Evolutionary conservation across 2,797 vertebrate genomes (phyloP).

Genomic region (Lepidocolaptes lacrymiger): DNA sequence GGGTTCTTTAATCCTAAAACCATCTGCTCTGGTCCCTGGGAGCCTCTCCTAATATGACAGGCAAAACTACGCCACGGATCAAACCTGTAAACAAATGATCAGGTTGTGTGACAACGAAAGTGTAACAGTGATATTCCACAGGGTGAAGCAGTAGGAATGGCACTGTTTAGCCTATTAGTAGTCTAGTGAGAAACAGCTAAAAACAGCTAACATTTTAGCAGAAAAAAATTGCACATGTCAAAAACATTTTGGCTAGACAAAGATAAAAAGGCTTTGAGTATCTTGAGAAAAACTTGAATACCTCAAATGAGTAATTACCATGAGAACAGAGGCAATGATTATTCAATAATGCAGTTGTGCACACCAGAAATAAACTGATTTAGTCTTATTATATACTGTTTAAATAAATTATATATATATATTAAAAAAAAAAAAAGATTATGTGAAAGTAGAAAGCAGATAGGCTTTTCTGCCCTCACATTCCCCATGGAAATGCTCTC

Average conservation of each 20-base stretch:
- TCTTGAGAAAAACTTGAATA: not conserved
- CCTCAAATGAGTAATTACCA: not conserved
- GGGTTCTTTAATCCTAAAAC: not conserved
- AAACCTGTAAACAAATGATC: not conserved
- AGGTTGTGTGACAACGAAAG: not conserved
- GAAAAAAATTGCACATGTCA: not conserved
- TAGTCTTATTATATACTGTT: not conserved
- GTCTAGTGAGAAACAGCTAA: not conserved
- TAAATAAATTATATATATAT: not conserved
- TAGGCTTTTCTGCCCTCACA: not conserved
- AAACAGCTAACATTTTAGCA: not conserved
- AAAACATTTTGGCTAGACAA: not conserved
- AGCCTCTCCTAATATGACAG: not conserved
- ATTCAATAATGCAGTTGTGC: not conserved
- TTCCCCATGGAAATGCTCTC: not conserved
- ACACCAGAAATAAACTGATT: not conserved
- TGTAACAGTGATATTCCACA: not conserved
- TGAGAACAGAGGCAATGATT: not conserved
- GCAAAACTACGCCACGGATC: not conserved
- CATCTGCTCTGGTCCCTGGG: not conserved
- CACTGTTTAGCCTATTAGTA: not conserved
- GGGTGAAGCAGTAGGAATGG: not conserved
- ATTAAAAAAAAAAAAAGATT: no score
- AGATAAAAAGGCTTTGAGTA: not conserved
- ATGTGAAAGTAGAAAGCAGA: not conserved